phyloP scores from a whole-genome alignment of 2,113 vertebrate species.

The Channa argus region DNA sequence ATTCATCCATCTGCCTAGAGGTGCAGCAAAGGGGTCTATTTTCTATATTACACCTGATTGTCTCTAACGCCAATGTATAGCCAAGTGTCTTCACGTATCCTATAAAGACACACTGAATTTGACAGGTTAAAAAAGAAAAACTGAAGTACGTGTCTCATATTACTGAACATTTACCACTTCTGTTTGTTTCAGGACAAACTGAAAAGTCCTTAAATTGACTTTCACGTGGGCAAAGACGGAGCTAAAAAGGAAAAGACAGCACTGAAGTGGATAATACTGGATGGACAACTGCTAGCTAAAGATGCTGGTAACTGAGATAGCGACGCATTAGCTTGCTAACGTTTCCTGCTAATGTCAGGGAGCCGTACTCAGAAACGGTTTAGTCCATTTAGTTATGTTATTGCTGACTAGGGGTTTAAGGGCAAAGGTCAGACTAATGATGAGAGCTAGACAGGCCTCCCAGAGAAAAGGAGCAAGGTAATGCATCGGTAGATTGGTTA shows the following conservation, averaged over 20 bases:
- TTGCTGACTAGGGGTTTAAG: too few species aligned
- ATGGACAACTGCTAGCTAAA: background rate
- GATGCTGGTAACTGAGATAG: background rate
- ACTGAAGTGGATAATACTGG: slow-evolving; percentile 50
- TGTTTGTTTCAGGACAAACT: background rate
- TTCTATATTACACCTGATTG: slow-evolving; percentile 54
- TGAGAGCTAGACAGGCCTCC: background rate
- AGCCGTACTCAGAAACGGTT: background rate
- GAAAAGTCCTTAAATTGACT: background rate
- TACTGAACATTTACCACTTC: background rate
- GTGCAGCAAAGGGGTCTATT: too few species aligned
- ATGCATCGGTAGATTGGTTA: background rate
- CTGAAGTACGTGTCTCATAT: too few species aligned
- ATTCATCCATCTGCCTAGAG: background rate
- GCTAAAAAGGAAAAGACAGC: background rate
- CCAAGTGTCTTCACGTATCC: background rate
- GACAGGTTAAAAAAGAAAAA: too few species aligned
- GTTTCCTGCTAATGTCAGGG: background rate
- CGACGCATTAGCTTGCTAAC: background rate
- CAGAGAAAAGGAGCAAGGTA: background rate
- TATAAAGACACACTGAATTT: background rate
- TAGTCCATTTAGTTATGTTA: background rate
- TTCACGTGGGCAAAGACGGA: background rate
- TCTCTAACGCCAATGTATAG: slow-evolving; percentile 40
- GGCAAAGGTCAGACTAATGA: background rate